Base-by-base conservation (phyloP, 2,888 invertebrate genomes). In the Caenorhabditis virilis region DNA sequence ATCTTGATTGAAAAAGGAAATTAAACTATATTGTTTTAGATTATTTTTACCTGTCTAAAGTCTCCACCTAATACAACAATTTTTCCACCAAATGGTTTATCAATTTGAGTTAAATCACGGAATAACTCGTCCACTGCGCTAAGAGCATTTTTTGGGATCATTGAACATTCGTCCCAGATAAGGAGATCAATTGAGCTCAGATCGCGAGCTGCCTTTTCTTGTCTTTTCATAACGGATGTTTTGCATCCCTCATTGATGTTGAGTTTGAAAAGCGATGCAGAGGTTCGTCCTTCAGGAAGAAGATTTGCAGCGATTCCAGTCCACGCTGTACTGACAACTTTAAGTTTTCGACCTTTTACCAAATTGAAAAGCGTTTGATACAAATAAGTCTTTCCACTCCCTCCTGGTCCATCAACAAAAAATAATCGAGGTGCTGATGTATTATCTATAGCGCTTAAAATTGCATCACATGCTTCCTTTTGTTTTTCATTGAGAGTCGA, bases 381-480 rank as follows among this genome's bases (percentile, higher is more conserved):
- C 1, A 85, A 55, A 58, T 74, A 85, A 2, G 84, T 85, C 74
- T 85, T 85, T 2, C 84, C 85, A 20, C 83, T 82, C 16, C 85
- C 85, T 5, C 84, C 84, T 1, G 85, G 83, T 15, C 83, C 85
- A 72, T 85, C 84, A 7, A 84, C 50, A 62, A 84, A 83, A 41
- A 81, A 71, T 35, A 60, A 57, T 26, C 46, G 26, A 3, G 47
- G 43, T 7, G 18, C 7, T 33, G n/a, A n/a, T n/a, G n/a, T n/a
- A n/a, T 25, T 18, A 25, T 26, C 25, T 16, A 45, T 2, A 13
- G 45, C 43, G 11, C 20, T 18, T 2, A 52, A 23, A 42, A 48
- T 26, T 0, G 48, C 25, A 22, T 50, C 46, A 20, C 33, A 49
- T n/a, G 25, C 53, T 0, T 1, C 15, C 42, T 42, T 20, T 26